Conservation (phyloP, 2,888 invertebrate species). For the Leptarthrus brevirostris region DNA sequence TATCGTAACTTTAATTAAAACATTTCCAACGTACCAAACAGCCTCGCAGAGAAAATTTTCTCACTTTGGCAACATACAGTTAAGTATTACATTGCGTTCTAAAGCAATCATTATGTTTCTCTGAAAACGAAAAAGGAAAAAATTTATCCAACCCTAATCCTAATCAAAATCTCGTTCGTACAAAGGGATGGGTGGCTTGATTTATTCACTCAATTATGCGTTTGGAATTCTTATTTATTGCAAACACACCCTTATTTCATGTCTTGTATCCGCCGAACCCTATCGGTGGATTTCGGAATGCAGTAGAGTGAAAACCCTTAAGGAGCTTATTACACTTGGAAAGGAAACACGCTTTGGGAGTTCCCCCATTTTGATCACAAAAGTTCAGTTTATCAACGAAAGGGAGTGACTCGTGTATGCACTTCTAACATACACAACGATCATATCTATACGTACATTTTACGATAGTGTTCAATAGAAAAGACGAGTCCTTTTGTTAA, state of each 20-base stretch:
- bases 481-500: no score
- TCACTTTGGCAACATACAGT: no score
- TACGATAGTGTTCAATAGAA: no score
- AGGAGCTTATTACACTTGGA: slow-evolving; percentile 24
- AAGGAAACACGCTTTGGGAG: background rate
- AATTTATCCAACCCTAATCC: slow-evolving; percentile 23
- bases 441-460: no score
- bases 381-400: background rate
- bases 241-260: slow-evolving; percentile 40
- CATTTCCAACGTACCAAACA: no score
- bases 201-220: slow-evolving; percentile 54
- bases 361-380: slow-evolving; percentile 14
- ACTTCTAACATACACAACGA: background rate
- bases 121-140: no score
- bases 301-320: slow-evolving; percentile 1
- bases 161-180: slow-evolving; percentile 23
- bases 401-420: background rate
- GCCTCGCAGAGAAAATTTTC: no score
- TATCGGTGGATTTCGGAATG: background rate
- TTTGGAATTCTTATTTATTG: slow-evolving; percentile 50
- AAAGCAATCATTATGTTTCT: no score
- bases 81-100: no score
- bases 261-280: slow-evolving; percentile 17
- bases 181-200: slow-evolving; percentile 50
- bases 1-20: no score